Percentiles rank a stretch among this genome's conserved stretches.
Conservation (phyloP, 2,113 vertebrate genomes). For the Syngnathus floridae region DNA sequence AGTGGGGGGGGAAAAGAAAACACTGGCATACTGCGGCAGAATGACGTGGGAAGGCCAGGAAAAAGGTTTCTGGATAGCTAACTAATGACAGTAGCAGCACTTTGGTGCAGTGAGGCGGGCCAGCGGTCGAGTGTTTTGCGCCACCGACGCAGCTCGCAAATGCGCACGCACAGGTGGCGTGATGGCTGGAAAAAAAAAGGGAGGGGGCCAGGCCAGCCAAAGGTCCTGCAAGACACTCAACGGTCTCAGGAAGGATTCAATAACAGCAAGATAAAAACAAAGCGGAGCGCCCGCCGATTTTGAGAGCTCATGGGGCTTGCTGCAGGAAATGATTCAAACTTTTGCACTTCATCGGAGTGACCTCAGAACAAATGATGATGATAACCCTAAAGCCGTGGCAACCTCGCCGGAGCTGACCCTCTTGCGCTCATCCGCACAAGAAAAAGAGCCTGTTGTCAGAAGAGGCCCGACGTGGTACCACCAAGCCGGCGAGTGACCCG, state of each 20-base stretch:
- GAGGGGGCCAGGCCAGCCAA: conserved; percentile 36
- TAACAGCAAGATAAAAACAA: too few relatives aligned
- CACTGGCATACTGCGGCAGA: conserved; percentile 43
- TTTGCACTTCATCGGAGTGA: not conserved
- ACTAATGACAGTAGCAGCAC: conserved; percentile 63
- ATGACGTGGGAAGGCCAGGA: conserved; percentile 39
- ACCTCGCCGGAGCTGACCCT: conserved; percentile 55
- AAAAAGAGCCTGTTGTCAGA: conserved; percentile 57
- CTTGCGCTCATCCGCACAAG: conserved; percentile 56
- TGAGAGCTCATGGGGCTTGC: too few relatives aligned
- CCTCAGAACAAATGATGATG: conserved; percentile 23
- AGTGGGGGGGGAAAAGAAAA: conserved; percentile 8
- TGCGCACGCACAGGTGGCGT: conserved; percentile 47
- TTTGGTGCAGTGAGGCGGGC: conserved; percentile 35
- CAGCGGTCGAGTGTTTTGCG: conserved; percentile 56
- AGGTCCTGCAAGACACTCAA: conserved; percentile 55
- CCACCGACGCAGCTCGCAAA: conserved; percentile 4
- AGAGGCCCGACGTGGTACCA: conserved; percentile 57
- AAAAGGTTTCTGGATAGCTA: conserved; percentile 37
- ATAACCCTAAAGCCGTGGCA: conserved; percentile 54
- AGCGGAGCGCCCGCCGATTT: too few relatives aligned
- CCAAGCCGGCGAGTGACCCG: conserved; percentile 54
- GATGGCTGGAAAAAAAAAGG: conserved; percentile 46
- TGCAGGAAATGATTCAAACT: too few relatives aligned
- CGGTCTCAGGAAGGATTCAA: conserved; percentile 33